These are phyloP conservation scores for Pheosia gnoma DNA, from an alignment of 2,888 invertebrate genomes.

Conservation along the genomic window DNA sequence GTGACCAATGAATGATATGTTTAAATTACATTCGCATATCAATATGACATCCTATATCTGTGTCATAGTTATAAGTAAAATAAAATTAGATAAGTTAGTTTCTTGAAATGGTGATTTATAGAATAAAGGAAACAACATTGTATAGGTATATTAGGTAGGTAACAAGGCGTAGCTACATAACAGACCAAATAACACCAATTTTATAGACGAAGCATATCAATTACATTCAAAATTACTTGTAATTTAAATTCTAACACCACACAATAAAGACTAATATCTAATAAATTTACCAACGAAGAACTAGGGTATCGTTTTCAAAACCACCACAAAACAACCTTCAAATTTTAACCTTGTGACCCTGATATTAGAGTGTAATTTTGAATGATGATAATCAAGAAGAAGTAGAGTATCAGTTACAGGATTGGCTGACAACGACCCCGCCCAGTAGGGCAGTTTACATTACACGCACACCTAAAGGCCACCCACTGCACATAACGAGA, in stretches of 20 bases:
- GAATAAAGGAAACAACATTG: too few species aligned
- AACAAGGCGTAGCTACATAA: constrained; percentile 9
- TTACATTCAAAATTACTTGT: constrained; percentile 49
- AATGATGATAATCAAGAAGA: constrained; percentile 57
- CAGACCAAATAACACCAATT: constrained; percentile 50
- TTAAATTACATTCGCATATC: too few species aligned
- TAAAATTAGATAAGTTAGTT: too few species aligned
- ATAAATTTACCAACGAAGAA: constrained; percentile 50
- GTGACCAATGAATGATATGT: too few species aligned
- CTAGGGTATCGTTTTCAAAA: constrained; percentile 79
- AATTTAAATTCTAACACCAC: constrained; percentile 39
- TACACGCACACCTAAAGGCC: constrained; percentile 74
- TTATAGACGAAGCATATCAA: constrained; percentile 65
- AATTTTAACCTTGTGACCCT: constrained; percentile 36
- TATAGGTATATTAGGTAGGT: not conserved
- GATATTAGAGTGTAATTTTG: constrained; percentile 35
- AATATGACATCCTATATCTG: too few species aligned
- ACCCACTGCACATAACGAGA: constrained; percentile 63
- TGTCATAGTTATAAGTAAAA: too few species aligned
- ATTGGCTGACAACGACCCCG: constrained; percentile 77
- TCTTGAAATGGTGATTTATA: too few species aligned
- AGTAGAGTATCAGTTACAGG: constrained; percentile 81
- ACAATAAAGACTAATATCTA: constrained; percentile 41
- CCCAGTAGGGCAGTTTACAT: constrained; percentile 76
- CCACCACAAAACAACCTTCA: constrained; percentile 16